Percentiles rank a stretch among this genome's conserved stretches.
phyloP scores from a whole-genome alignment of 64 coral and sea anemone species.

The Montipora sp. region DNA sequence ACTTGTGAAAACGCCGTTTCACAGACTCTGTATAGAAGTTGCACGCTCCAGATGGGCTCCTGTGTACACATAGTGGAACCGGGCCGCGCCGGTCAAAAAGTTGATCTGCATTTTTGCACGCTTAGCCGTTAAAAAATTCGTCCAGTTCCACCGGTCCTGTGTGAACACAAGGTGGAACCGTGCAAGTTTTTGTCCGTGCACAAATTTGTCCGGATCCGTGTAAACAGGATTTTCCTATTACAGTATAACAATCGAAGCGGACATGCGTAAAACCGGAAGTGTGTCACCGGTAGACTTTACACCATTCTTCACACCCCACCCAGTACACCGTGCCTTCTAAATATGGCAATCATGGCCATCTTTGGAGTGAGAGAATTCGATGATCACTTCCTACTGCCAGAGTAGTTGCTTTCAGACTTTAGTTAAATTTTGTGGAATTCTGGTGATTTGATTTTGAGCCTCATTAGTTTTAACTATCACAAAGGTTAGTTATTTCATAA shows the following conservation, averaged over 20 bases:
- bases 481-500: neutral
- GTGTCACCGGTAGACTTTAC: neutral
- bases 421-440: neutral
- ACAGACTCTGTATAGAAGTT: too few relatives aligned
- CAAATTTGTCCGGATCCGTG: neutral
- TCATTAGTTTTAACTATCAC: neutral
- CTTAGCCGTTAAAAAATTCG: too few relatives aligned
- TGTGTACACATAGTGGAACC: too few relatives aligned
- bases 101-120: too few relatives aligned
- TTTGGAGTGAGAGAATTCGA: constrained; percentile 56
- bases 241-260: too few relatives aligned
- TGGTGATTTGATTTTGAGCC: neutral
- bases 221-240: too few relatives aligned
- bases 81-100: too few relatives aligned
- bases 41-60: too few relatives aligned
- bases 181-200: neutral
- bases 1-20: too few relatives aligned
- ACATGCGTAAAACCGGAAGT: neutral
- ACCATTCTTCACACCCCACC: neutral
- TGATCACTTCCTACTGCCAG: constrained; percentile 47
- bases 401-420: neutral
- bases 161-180: too few relatives aligned
- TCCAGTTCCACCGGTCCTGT: too few relatives aligned
- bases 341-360: constrained; percentile 49
- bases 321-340: neutral